Evolutionary conservation across 2,888 invertebrate species (phyloP).

Genomic region (Meiosimyza decipiens): DNA sequence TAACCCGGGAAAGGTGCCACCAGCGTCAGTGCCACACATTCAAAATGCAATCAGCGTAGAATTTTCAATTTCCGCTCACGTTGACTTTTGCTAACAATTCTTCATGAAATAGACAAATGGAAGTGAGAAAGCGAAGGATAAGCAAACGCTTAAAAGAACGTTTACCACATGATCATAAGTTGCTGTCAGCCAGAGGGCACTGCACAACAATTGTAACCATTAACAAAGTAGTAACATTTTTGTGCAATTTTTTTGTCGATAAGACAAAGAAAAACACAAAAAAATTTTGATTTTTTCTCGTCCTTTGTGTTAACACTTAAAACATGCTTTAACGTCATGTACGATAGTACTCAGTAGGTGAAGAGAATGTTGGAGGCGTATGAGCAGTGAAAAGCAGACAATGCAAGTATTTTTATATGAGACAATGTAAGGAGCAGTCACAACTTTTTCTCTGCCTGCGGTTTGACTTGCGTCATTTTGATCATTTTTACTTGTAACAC

Average conservation of each 20-base stretch:
- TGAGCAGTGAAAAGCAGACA: too few species aligned
- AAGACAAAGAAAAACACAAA: neutral
- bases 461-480: neutral
- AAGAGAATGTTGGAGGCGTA: too few species aligned
- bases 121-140: neutral
- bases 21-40: constrained; percentile 8
- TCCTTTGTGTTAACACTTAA: neutral
- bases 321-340: neutral
- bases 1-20: too few species aligned
- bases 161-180: constrained; percentile 5
- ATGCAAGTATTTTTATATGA: neutral
- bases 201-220: constrained; percentile 21
- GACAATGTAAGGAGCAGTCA: too few species aligned
- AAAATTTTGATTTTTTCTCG: neutral
- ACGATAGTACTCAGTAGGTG: neutral
- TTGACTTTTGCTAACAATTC: neutral
- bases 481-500: neutral
- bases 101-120: neutral
- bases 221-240: constrained; percentile 27
- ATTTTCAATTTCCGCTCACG: constrained; percentile 32
- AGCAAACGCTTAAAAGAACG: neutral
- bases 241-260: neutral
- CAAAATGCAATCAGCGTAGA: constrained; percentile 30
- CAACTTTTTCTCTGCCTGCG: neutral
- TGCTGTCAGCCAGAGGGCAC: constrained; percentile 23